Conservation (phyloP, 2,888 invertebrate genomes). For the Allacma fusca region DNA sequence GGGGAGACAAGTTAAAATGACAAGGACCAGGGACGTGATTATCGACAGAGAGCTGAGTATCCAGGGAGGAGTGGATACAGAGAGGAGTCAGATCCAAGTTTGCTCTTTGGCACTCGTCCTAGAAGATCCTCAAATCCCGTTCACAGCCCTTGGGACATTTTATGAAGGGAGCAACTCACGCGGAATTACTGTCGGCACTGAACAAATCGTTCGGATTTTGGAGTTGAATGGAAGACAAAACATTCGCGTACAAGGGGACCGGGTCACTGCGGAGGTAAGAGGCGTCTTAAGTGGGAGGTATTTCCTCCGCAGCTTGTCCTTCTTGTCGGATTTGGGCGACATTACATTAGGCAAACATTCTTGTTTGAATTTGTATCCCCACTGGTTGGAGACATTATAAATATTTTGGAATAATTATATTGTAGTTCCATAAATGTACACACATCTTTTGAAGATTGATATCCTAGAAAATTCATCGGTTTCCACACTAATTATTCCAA, state of each 20-base stretch:
- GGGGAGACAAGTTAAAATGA: background rate
- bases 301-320: slow-evolving; percentile 12
- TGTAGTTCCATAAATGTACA: too few species aligned
- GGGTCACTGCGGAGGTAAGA: background rate
- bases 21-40: background rate
- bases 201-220: background rate
- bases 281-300: slow-evolving; percentile 10
- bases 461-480: too few species aligned
- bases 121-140: slow-evolving; percentile 5
- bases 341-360: background rate
- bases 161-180: background rate
- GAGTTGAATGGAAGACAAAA: background rate
- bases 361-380: background rate
- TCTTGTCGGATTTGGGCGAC: background rate
- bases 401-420: too few species aligned
- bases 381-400: background rate
- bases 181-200: background rate
- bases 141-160: background rate
- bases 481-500: too few species aligned
- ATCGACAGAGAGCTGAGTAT: background rate
- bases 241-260: background rate
- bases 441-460: too few species aligned
- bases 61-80: background rate
- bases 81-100: background rate
- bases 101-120: slow-evolving; percentile 13